These are phyloP conservation scores for Morus bassanus DNA, from an alignment of 2,797 vertebrate genomes.

Conservation along the genomic window DNA sequence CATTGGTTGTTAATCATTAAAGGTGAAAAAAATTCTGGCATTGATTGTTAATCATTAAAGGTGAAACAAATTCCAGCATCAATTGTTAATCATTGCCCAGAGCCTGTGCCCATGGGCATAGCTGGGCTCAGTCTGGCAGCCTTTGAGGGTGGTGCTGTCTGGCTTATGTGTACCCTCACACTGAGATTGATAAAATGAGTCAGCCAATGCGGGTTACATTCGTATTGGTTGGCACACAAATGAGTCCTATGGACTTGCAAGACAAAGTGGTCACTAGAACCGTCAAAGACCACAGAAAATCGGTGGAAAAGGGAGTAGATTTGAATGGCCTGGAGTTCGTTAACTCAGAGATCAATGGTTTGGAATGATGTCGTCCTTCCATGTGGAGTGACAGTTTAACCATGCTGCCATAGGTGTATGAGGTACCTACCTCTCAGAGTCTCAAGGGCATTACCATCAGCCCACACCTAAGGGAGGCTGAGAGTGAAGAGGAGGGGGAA, in stretches of 20 bases:
- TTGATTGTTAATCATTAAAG: too few relatives aligned
- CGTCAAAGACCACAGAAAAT: not conserved
- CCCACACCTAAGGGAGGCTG: not conserved
- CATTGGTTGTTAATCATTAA: not conserved
- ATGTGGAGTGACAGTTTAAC: not conserved
- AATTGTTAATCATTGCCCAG: not conserved
- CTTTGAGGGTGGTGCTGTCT: not conserved
- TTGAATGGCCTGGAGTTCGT: not conserved
- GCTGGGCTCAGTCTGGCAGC: not conserved
- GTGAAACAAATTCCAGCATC: not conserved
- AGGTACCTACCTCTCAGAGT: not conserved
- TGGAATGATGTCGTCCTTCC: not conserved
- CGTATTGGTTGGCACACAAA: not conserved
- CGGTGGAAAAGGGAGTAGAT: not conserved
- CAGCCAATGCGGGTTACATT: not conserved
- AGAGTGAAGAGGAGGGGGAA: not conserved
- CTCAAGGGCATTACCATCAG: too few relatives aligned
- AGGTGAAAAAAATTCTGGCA: too few relatives aligned
- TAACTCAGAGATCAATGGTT: not conserved
- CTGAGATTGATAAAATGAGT: not conserved
- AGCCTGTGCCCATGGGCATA: not conserved
- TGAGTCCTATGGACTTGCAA: not conserved
- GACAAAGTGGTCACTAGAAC: not conserved
- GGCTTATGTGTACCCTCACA: not conserved
- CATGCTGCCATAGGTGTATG: not conserved